Conservation (phyloP, 2,113 vertebrate species). For the Carettochelys insculpta region DNA sequence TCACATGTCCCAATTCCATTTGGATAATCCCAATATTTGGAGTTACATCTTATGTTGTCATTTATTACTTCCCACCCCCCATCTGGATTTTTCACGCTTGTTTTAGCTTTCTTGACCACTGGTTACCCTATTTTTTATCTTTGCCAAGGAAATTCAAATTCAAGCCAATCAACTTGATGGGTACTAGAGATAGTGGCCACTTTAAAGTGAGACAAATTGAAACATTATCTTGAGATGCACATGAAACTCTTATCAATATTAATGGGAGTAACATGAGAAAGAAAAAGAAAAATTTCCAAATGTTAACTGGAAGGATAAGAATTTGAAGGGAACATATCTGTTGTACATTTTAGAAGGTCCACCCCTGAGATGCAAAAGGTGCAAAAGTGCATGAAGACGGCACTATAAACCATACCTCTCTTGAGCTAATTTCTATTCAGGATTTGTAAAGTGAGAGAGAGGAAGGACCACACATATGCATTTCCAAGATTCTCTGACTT, state of each 20-base stretch:
- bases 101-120: too few species aligned
- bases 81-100: too few species aligned
- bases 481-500: neutral
- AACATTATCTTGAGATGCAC: neutral
- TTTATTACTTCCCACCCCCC: too few species aligned
- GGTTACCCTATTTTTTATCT: neutral
- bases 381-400: neutral
- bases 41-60: too few species aligned
- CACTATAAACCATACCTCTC: neutral
- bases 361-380: neutral
- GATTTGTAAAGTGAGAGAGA: neutral
- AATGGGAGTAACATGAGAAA: neutral
- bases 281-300: neutral
- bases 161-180: neutral
- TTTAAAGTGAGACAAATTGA: neutral
- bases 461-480: neutral
- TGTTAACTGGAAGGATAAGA: neutral
- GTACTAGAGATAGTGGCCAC: neutral
- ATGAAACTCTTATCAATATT: neutral
- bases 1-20: too few species aligned
- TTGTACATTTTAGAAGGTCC: neutral
- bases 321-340: neutral
- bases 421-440: neutral
- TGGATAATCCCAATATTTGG: too few species aligned
- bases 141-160: neutral